phyloP scores from a whole-genome alignment of 2,113 vertebrate genomes.

The Sisor rabdophorus region DNA sequence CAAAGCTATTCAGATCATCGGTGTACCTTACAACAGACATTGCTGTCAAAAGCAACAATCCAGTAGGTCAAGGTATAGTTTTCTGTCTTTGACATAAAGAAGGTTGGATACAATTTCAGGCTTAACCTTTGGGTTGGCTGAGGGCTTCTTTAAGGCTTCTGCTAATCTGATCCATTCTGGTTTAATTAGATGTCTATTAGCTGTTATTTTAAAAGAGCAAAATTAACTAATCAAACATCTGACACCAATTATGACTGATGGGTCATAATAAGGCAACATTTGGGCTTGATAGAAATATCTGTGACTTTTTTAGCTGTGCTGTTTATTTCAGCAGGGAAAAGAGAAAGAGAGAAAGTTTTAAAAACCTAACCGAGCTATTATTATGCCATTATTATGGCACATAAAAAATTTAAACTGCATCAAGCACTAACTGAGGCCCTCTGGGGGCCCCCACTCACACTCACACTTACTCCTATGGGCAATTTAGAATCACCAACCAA shows the following conservation, averaged over 20 bases:
- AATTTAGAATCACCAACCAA: too few relatives aligned
- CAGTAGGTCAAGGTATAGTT: conserved; percentile 22
- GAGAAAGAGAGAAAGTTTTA: too few relatives aligned
- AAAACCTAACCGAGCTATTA: too few relatives aligned
- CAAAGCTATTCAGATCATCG: conserved; percentile 16
- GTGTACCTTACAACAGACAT: conserved; percentile 27
- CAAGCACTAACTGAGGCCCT: too few relatives aligned
- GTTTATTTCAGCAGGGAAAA: neutral
- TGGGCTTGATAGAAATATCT: neutral
- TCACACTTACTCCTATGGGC: too few relatives aligned
- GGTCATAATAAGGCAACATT: too few relatives aligned
- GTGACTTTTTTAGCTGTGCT: neutral
- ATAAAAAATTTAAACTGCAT: too few relatives aligned
- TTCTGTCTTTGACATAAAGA: neutral
- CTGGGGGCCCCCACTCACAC: too few relatives aligned
- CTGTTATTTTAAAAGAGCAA: neutral
- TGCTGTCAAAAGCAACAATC: conserved; percentile 7
- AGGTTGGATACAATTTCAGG: neutral
- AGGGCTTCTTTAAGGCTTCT: neutral
- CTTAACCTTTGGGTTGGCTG: too few relatives aligned
- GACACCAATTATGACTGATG: neutral
- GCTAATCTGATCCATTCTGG: neutral
- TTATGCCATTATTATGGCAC: too few relatives aligned
- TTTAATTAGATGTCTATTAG: neutral
- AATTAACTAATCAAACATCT: neutral